These are phyloP conservation scores for Dufourea novaeangliae DNA, from an alignment of 1,140 invertebrate species.

Conservation along the genomic window DNA sequence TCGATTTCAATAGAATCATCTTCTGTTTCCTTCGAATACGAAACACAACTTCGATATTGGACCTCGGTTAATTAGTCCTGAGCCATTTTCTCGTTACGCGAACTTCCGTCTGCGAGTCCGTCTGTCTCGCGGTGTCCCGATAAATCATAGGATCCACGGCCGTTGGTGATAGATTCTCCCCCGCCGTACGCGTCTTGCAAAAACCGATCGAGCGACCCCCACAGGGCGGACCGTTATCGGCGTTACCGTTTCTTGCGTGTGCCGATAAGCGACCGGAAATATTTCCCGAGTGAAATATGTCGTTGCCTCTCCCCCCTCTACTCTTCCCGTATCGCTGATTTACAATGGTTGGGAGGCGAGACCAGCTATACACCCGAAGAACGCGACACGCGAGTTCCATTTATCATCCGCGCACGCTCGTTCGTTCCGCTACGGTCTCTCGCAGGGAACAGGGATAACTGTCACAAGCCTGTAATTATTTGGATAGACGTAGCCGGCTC, in stretches of 20 bases:
- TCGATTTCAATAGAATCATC: too few relatives aligned
- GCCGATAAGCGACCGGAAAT: background rate
- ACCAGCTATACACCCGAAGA: background rate
- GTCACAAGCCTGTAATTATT: slow-evolving; percentile 12
- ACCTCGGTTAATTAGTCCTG: background rate
- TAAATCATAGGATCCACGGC: background rate
- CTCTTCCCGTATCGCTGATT: too few relatives aligned
- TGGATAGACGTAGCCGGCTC: background rate
- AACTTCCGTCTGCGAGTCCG: background rate
- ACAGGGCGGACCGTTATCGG: background rate
- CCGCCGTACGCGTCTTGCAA: too few relatives aligned
- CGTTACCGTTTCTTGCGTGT: background rate
- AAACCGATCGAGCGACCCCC: background rate
- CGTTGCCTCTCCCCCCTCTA: too few relatives aligned
- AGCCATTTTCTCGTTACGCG: background rate
- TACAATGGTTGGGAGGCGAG: background rate
- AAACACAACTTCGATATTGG: too few relatives aligned
- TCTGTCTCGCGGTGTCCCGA: background rate
- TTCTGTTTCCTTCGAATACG: too few relatives aligned
- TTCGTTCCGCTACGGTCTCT: too few relatives aligned
- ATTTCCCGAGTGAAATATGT: background rate
- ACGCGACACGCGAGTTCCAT: background rate
- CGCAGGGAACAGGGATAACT: background rate
- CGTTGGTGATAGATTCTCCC: background rate
- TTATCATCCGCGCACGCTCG: background rate